These are phyloP conservation scores for Dione juno DNA, from an alignment of 2,888 invertebrate species.

Conservation along the genomic window DNA sequence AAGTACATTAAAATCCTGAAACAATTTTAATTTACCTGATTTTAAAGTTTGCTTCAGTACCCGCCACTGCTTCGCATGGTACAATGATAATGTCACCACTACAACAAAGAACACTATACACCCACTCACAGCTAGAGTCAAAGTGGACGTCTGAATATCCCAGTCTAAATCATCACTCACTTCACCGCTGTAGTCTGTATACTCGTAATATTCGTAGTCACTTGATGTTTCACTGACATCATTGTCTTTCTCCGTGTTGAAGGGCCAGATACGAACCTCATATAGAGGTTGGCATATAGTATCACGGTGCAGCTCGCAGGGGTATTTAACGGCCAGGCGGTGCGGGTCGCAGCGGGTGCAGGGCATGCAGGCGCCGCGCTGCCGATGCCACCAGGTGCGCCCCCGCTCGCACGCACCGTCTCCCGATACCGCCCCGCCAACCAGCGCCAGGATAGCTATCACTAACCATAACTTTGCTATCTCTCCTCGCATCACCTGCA, in stretches of 20 bases:
- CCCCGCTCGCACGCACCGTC: conserved; percentile 78
- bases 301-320: conserved; percentile 90
- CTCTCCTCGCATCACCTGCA: conserved; percentile 79
- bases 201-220: conserved; percentile 75
- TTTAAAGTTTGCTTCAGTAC: conserved; percentile 90
- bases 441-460: conserved; percentile 69
- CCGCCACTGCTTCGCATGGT: conserved; percentile 91
- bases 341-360: conserved; percentile 87
- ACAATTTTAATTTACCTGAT: conserved; percentile 83
- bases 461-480: conserved; percentile 71
- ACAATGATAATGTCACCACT: conserved; percentile 89
- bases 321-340: conserved; percentile 86
- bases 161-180: conserved; percentile 82
- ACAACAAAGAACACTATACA: conserved; percentile 91
- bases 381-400: conserved; percentile 88
- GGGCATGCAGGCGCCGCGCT: conserved; percentile 85
- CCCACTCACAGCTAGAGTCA: conserved; percentile 88
- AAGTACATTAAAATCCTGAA: not conserved
- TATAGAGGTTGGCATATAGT: conserved; percentile 88
- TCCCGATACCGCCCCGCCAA: conserved; percentile 58
- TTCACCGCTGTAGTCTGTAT: conserved; percentile 74
- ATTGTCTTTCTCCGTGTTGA: conserved; percentile 61
- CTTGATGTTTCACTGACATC: conserved; percentile 61
- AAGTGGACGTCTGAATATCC: conserved; percentile 89
- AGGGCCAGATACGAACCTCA: conserved; percentile 86